Evolutionary conservation across 2,797 vertebrate species (phyloP).

Genomic region (Ptychobarbus kaznakovi): DNA sequence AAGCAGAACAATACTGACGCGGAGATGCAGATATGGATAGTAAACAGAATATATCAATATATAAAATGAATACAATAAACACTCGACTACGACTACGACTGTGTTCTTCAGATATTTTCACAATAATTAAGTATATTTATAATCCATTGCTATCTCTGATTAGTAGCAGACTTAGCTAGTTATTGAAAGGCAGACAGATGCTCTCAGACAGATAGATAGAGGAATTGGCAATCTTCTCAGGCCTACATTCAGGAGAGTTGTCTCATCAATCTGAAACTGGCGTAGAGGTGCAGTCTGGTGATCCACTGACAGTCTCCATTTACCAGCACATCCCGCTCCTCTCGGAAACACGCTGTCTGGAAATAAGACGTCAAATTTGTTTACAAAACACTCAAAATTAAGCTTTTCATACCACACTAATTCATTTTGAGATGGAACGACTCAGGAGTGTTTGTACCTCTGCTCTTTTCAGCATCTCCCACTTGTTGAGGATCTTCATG

Average conservation of each 20-base stretch:
- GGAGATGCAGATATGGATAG: too few species aligned
- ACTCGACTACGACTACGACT: too few species aligned
- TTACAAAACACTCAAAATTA: neutral
- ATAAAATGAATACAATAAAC: too few species aligned
- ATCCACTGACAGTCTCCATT: slow-evolving; percentile 98
- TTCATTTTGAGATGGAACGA: neutral
- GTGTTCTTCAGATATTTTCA: too few species aligned
- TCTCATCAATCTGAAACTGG: slow-evolving; percentile 99
- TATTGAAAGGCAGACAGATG: too few species aligned
- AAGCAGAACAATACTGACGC: too few species aligned
- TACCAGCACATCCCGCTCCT: slow-evolving; percentile 95
- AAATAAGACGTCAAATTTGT: neutral
- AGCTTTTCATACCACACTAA: neutral
- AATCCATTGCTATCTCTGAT: too few species aligned
- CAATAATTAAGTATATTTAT: too few species aligned
- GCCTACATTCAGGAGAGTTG: slow-evolving; percentile 93
- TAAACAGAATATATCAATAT: too few species aligned
- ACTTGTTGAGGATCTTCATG: slow-evolving; percentile 99
- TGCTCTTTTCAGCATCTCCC: slow-evolving; percentile 99
- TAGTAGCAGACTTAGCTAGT: too few species aligned
- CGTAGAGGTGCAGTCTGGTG: slow-evolving; percentile 96
- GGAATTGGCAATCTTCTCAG: too few species aligned
- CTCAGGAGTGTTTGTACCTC: slow-evolving; percentile 79
- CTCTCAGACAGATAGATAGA: too few species aligned
- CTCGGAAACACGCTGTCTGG: slow-evolving; percentile 97